Conservation (phyloP, 2,113 vertebrate genomes). For the Psittacara wagleri region DNA sequence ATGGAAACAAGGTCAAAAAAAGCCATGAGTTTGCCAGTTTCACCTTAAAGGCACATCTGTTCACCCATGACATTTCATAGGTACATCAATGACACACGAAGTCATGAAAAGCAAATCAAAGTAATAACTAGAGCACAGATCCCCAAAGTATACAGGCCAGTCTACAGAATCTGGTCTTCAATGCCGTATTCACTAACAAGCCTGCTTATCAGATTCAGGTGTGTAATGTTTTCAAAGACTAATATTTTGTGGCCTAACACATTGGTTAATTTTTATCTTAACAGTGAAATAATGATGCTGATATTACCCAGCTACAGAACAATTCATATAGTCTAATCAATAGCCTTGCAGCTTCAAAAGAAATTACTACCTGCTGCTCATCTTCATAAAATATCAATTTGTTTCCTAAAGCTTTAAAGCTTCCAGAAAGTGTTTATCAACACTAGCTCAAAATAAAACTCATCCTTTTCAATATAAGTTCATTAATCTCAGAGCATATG, state of each 20-base stretch:
- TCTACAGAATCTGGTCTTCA: background rate
- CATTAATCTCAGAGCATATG: background rate
- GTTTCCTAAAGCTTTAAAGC: background rate
- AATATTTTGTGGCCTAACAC: background rate
- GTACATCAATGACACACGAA: background rate
- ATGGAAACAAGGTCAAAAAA: background rate
- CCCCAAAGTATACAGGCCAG: accelerated
- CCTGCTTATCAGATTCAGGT: background rate
- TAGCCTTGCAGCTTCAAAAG: background rate
- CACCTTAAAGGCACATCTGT: background rate
- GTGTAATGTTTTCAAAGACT: background rate
- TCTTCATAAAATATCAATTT: background rate
- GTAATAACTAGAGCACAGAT: accelerated
- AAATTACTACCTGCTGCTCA: background rate
- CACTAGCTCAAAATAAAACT: background rate
- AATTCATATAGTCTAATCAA: background rate
- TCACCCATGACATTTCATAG: background rate
- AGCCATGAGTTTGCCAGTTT: background rate
- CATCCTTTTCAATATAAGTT: background rate
- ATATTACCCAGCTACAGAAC: background rate
- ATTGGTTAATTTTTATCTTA: background rate
- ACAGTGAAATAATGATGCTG: background rate
- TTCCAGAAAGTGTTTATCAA: background rate
- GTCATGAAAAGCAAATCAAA: background rate
- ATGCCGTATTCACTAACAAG: background rate